phyloP scores from a whole-genome alignment of 1,140 invertebrate species.

The Trichogramma pretiosum region DNA sequence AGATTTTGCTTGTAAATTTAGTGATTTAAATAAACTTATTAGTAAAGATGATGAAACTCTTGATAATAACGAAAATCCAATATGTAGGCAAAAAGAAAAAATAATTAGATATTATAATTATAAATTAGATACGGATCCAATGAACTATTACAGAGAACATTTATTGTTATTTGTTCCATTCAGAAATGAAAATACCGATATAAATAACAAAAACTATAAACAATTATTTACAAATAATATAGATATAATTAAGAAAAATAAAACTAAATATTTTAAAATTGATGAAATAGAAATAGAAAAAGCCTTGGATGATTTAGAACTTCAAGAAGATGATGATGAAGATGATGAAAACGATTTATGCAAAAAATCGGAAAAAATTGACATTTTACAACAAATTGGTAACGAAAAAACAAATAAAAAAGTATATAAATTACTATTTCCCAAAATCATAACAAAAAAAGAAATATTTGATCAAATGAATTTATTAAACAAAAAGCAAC shows the following conservation, averaged over 20 bases:
- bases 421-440: too few relatives aligned
- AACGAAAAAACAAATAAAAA: background rate
- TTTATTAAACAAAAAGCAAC: conserved; percentile 16
- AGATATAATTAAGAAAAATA: background rate
- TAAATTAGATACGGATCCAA: background rate
- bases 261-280: too few relatives aligned
- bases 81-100: background rate
- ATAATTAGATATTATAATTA: background rate
- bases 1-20: background rate
- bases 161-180: background rate
- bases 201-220: too few relatives aligned
- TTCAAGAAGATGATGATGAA: background rate
- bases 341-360: background rate
- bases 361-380: background rate
- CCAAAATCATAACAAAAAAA: conserved; percentile 10
- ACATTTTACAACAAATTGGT: background rate
- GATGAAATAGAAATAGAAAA: too few relatives aligned
- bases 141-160: background rate
- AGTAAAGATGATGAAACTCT: background rate
- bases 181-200: background rate
- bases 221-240: background rate
- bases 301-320: background rate
- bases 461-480: conserved; percentile 8
- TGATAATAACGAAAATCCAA: background rate
- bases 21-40: background rate